Evolutionary conservation across 2,113 vertebrate species (phyloP), one percentile per base, ranked within the genome.

Genomic region (Alexandromys fortis): DNA sequence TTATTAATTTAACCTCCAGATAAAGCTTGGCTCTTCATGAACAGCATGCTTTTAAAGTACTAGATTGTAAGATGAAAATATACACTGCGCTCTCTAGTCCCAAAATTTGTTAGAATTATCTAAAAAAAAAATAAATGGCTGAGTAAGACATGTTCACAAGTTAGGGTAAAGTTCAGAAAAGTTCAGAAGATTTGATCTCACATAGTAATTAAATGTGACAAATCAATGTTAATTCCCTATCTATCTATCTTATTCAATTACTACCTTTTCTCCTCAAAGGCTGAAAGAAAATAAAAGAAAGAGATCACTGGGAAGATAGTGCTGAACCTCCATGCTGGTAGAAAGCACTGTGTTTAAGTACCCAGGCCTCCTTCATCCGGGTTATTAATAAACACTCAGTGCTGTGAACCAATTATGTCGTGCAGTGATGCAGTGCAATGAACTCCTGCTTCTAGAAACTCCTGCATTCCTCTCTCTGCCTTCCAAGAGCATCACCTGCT

Each of bases 271-370:
- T 95, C 38, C 45, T 85, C 55, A 58, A 95, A 16, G 11, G 52
- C 16, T 75, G 24, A 49, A 67, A 45, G 45, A 94, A 96, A 96
- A 63, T 42, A 92, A 95, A 93, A 49, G 47, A 79, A 7, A 17
- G 8, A 90, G 82, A 55, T 92, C 21, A 89, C 68, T 73, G 90
- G 52, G 63, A 95, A 91, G 90, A 89, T 21, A 94, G 86, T 70
- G 38, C 86, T 68, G 38, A 78, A 14, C n/a, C 21, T 16, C 24
- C 13, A 87, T 61, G 19, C 75, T 88, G 65, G 72, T 28, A 93
- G 68, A 94, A 83, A 89, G 47, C 49, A 76, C 17, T 77, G 68
- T 88, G 63, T 83, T 96, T 87, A 94, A 94, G 75, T 79, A 95
- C 38, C 14, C 78, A 95, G 47, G 68, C 42, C 35, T 61, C 30